These are phyloP conservation scores for Phalacrocorax pelagicus DNA, from an alignment of 2,113 vertebrate species.

Conservation along the genomic window DNA sequence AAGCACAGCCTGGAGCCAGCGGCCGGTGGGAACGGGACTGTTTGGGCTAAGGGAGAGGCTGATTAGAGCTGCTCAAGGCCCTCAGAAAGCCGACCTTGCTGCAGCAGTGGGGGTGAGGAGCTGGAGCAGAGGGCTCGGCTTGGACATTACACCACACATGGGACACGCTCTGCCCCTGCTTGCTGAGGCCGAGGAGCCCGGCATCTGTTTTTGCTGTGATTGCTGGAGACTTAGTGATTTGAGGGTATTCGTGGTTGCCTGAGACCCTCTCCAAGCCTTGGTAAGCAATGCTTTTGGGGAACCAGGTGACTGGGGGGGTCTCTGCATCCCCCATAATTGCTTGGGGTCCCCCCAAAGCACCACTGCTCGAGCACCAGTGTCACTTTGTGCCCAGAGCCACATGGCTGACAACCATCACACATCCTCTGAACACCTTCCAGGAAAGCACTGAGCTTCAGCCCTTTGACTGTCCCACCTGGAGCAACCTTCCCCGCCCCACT, in stretches of 20 bases:
- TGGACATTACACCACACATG: too few relatives aligned
- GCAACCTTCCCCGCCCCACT: rapidly evolving
- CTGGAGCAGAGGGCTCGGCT: not conserved
- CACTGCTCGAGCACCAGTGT: rapidly evolving
- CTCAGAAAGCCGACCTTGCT: not conserved
- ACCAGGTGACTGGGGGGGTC: not conserved
- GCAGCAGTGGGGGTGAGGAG: not conserved
- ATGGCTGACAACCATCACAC: not conserved
- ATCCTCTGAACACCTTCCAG: not conserved
- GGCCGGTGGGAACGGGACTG: not conserved
- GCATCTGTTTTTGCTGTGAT: not conserved
- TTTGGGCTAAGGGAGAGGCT: constrained; percentile 11
- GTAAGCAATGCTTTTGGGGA: not conserved
- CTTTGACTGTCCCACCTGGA: not conserved
- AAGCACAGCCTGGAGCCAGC: not conserved
- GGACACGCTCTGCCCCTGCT: rapidly evolving
- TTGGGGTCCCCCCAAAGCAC: not conserved
- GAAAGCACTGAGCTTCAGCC: not conserved
- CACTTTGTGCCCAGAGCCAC: not conserved
- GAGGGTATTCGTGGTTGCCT: not conserved
- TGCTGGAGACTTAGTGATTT: not conserved
- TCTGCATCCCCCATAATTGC: not conserved
- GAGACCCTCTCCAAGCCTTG: not conserved
- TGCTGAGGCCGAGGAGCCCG: not conserved
- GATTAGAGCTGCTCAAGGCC: constrained; percentile 27